Evolutionary conservation across 2,113 vertebrate genomes (phyloP).

Genomic region (Gyps fulvus): DNA sequence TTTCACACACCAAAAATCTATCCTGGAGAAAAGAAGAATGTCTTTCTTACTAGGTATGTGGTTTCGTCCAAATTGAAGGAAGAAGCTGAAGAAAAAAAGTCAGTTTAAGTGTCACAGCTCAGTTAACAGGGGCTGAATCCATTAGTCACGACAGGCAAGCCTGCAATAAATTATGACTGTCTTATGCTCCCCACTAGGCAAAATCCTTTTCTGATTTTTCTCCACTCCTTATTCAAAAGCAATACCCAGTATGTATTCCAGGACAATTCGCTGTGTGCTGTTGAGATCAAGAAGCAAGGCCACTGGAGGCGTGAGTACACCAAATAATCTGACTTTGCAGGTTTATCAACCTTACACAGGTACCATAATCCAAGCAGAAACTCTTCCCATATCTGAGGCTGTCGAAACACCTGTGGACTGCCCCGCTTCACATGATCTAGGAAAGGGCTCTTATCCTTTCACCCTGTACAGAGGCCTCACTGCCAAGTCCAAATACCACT

Average conservation of each 20-base stretch:
- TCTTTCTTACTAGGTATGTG: neutral
- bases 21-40: neutral
- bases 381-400: neutral
- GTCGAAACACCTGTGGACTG: accelerated
- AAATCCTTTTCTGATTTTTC: neutral
- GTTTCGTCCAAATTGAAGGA: neutral
- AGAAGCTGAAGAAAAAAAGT: constrained; percentile 37
- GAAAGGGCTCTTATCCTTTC: neutral
- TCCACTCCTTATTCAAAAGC: neutral
- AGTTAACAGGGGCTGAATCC: constrained; percentile 16
- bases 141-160: constrained; percentile 10
- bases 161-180: constrained; percentile 8
- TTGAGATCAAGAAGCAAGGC: constrained; percentile 28
- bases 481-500: neutral
- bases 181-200: neutral
- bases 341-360: neutral
- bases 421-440: neutral
- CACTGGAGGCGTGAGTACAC: constrained; percentile 27
- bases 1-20: neutral
- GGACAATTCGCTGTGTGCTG: constrained; percentile 2
- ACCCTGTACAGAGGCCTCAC: neutral
- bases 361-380: neutral
- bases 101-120: constrained; percentile 39
- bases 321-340: constrained; percentile 44
- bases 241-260: neutral